phyloP scores from a whole-genome alignment of 2,113 vertebrate species.

The Alligator mississippiensis region DNA sequence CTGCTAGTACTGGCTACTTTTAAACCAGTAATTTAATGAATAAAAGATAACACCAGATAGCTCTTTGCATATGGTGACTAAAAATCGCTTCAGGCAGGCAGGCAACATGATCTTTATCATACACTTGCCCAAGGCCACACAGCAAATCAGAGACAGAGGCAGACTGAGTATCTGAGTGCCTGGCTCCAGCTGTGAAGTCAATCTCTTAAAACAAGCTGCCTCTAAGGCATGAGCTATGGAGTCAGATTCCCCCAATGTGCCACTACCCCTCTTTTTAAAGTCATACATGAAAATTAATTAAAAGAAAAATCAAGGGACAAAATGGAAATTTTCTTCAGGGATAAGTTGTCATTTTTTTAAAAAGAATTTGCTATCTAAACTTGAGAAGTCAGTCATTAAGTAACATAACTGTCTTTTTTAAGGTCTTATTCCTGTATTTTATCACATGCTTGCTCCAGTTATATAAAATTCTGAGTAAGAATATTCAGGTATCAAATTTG shows the following conservation, averaged over 20 bases:
- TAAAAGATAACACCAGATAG: conserved; percentile 25
- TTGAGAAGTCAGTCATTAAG: neutral
- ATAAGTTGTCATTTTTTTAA: neutral
- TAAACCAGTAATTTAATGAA: conserved; percentile 44
- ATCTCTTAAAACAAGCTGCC: neutral
- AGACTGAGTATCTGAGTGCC: neutral
- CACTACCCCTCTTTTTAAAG: too few species aligned
- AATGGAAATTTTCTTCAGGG: neutral
- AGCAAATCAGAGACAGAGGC: rapidly evolving
- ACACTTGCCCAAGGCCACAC: neutral
- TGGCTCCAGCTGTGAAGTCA: neutral
- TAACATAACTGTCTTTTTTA: neutral
- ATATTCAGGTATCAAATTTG: too few species aligned
- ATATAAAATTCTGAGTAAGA: too few species aligned
- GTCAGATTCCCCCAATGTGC: too few species aligned
- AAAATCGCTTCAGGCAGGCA: rapidly evolving
- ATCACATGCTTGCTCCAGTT: too few species aligned
- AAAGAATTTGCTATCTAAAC: neutral
- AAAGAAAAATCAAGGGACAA: too few species aligned
- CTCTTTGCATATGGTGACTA: neutral
- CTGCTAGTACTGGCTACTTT: neutral
- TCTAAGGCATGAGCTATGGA: neutral
- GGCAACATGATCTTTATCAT: neutral
- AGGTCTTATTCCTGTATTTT: too few species aligned
- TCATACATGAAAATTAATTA: too few species aligned